These are phyloP conservation scores for Creontiades dilutus DNA, from an alignment of 2,888 invertebrate genomes.

Conservation along the genomic window DNA sequence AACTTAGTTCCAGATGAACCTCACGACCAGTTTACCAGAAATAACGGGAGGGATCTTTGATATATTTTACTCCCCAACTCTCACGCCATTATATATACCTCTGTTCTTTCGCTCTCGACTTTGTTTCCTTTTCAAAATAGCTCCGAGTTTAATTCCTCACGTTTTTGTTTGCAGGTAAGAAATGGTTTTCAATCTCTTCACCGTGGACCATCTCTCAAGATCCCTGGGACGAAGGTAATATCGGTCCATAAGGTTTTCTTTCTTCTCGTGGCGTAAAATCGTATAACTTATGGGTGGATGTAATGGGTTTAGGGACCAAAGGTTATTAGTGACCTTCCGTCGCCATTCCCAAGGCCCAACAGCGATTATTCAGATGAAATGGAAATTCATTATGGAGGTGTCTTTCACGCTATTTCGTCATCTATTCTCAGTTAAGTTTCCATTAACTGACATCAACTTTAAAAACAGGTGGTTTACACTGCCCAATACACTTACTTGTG, in stretches of 20 bases:
- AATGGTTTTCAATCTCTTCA: not conserved
- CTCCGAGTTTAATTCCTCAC: conserved; percentile 37
- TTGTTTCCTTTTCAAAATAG: not conserved
- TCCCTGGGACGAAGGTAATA: not conserved
- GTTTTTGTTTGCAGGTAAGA: conserved; percentile 39
- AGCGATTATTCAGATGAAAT: too few relatives aligned
- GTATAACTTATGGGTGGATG: not conserved
- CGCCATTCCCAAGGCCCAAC: too few relatives aligned
- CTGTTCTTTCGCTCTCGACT: conserved; percentile 20
- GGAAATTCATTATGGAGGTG: too few relatives aligned
- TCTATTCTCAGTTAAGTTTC: too few relatives aligned
- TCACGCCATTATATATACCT: not conserved
- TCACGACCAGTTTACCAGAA: conserved; percentile 19
- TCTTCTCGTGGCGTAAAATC: not conserved
- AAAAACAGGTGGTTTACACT: too few relatives aligned
- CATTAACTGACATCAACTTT: too few relatives aligned
- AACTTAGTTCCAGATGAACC: not conserved
- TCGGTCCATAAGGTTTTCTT: not conserved
- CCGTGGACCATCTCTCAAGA: conserved; percentile 2
- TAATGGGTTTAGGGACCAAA: too few relatives aligned
- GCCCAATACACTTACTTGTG: too few relatives aligned
- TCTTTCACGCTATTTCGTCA: too few relatives aligned
- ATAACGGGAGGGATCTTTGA: conserved; percentile 20
- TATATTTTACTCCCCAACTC: conserved; percentile 35
- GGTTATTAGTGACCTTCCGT: too few relatives aligned